phyloP scores from a whole-genome alignment of 2,113 vertebrate species.

The Platichthys flesus region DNA sequence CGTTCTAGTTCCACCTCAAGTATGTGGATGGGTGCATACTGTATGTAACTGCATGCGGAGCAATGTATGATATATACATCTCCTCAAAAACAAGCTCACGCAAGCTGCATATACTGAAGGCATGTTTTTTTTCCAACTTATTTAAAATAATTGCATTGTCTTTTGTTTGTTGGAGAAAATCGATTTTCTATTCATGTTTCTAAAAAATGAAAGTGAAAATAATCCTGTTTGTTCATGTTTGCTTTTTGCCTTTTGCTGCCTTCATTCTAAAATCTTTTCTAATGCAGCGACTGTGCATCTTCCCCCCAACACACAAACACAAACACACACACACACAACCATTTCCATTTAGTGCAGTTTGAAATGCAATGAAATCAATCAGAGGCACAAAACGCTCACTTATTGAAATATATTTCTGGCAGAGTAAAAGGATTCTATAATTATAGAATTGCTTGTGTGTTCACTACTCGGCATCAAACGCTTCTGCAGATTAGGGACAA shows the following conservation, averaged over 20 bases:
- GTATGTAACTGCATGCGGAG: too few relatives aligned
- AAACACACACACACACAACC: constrained; percentile 10
- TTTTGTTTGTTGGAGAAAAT: neutral
- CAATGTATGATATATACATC: too few relatives aligned
- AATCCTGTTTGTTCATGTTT: constrained; percentile 9
- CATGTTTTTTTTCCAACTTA: neutral
- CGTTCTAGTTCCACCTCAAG: too few relatives aligned
- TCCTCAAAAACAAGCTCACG: too few relatives aligned
- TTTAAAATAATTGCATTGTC: neutral
- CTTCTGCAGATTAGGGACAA: constrained; percentile 36
- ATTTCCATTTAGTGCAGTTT: constrained; percentile 11
- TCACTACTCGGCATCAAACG: constrained; percentile 32
- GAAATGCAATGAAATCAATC: constrained; percentile 54
- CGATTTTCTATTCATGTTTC: neutral
- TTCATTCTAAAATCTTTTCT: constrained; percentile 28
- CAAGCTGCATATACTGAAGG: too few relatives aligned
- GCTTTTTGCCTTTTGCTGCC: neutral
- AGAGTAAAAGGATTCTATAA: constrained; percentile 47
- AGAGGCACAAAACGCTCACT: constrained; percentile 1
- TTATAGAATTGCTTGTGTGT: constrained; percentile 39
- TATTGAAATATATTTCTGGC: constrained; percentile 48
- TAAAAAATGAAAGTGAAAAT: constrained; percentile 1
- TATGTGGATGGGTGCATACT: too few relatives aligned
- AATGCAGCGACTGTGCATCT: constrained; percentile 35
- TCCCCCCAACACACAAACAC: neutral